phyloP scores from a whole-genome alignment of 1,140 invertebrate genomes.

The Galendromus occidentalis region DNA sequence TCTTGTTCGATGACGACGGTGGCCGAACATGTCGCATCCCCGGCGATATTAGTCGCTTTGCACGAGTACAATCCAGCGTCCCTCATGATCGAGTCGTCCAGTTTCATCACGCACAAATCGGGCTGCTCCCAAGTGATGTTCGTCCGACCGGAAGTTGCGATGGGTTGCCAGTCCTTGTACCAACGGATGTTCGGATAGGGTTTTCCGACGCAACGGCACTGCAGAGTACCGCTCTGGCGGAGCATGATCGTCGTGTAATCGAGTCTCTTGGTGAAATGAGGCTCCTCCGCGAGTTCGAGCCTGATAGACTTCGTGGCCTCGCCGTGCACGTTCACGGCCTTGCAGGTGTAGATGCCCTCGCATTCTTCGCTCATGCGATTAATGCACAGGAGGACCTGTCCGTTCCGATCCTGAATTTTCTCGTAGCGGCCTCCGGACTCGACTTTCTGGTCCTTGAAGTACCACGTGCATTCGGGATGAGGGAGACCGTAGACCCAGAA shows the following conservation, averaged over 20 bases:
- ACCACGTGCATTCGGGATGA: constrained; percentile 68
- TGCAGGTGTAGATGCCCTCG: constrained; percentile 78
- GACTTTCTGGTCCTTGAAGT: constrained; percentile 58
- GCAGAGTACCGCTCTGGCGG: constrained; percentile 47
- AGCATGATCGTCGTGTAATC: constrained; percentile 57
- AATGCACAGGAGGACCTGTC: constrained; percentile 49
- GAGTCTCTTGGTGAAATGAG: constrained; percentile 56
- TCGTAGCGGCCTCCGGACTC: constrained; percentile 48
- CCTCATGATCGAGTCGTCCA: constrained; percentile 62
- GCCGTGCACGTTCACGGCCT: constrained; percentile 78
- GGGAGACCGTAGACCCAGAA: constrained; percentile 86
- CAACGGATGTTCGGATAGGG: constrained; percentile 87
- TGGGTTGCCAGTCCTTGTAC: constrained; percentile 87
- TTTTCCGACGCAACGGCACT: constrained; percentile 65
- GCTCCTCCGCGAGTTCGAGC: constrained; percentile 72
- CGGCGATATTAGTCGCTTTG: constrained; percentile 74
- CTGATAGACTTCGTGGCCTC: constrained; percentile 54
- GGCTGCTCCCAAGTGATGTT: constrained; percentile 66
- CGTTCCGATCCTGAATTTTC: constrained; percentile 64
- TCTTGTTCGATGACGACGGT: constrained; percentile 77
- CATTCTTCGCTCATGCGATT: constrained; percentile 62
- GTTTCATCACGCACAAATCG: constrained; percentile 55
- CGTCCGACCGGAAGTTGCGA: constrained; percentile 52
- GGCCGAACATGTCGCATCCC: constrained; percentile 63
- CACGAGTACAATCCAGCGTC: constrained; percentile 86